Evolutionary conservation across 2,113 vertebrate genomes (phyloP).

Genomic region (Gavia stellata): DNA sequence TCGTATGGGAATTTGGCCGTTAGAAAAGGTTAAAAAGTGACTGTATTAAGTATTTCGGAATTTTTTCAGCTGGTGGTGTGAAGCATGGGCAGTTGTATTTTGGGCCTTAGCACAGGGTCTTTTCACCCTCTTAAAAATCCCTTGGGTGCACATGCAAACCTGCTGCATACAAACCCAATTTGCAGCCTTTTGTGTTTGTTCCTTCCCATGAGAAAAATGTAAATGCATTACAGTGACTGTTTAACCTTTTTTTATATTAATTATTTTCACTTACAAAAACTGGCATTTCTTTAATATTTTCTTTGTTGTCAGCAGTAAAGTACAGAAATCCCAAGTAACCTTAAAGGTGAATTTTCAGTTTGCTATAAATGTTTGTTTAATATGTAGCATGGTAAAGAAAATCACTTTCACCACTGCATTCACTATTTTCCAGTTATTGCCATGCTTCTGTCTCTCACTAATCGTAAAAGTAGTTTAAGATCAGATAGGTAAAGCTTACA

Average conservation of each 20-base stretch:
- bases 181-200: background rate
- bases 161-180: background rate
- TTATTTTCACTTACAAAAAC: background rate
- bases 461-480: background rate
- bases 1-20: background rate
- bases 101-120: background rate
- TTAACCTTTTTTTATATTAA: background rate
- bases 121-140: background rate
- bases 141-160: background rate
- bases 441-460: background rate
- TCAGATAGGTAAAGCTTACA: background rate
- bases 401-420: background rate
- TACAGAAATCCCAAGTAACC: background rate
- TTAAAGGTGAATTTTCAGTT: background rate
- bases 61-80: background rate
- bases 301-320: background rate
- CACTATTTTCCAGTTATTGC: background rate
- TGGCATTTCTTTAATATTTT: background rate
- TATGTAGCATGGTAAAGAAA: constrained; percentile 22
- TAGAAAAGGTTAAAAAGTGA: background rate
- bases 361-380: background rate
- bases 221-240: background rate
- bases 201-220: background rate
- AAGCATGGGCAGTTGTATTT: background rate
- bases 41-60: background rate